These are phyloP conservation scores for Amphilophus citrinellus DNA, from an alignment of 2,113 vertebrate genomes.

Conservation along the genomic window DNA sequence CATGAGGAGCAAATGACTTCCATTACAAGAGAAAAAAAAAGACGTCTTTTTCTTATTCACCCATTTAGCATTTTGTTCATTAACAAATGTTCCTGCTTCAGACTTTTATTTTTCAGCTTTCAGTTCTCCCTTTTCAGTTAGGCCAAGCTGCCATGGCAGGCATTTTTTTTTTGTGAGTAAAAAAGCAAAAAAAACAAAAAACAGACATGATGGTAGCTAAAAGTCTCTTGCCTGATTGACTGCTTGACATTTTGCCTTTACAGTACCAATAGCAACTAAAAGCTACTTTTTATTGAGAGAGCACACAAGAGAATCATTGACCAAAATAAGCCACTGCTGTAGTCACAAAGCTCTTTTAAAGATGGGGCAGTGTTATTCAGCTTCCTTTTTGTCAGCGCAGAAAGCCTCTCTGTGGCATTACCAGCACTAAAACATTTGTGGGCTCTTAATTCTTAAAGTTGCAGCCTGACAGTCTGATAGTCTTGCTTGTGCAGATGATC, in stretches of 20 bases:
- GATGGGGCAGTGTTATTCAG: slow-evolving; percentile 15
- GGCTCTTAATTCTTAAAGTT: slow-evolving; percentile 41
- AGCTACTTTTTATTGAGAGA: slow-evolving; percentile 44
- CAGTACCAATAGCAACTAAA: slow-evolving; percentile 71
- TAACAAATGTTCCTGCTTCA: slow-evolving; percentile 33
- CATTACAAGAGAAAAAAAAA: slow-evolving; percentile 60
- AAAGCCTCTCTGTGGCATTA: slow-evolving; percentile 39
- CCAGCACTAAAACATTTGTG: slow-evolving; percentile 44
- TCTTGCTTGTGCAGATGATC: slow-evolving; percentile 38
- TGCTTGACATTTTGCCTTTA: slow-evolving; percentile 67
- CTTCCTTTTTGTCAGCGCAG: slow-evolving; percentile 46
- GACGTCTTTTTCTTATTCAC: slow-evolving; percentile 42
- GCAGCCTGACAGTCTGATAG: slow-evolving; percentile 51
- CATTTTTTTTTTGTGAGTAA: slow-evolving; percentile 24
- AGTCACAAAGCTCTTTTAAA: slow-evolving; percentile 39
- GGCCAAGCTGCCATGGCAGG: slow-evolving; percentile 53
- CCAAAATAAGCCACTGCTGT: slow-evolving; percentile 4
- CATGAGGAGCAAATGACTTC: slow-evolving; percentile 64
- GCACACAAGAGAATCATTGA: slow-evolving; percentile 10
- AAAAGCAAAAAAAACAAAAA: slow-evolving; percentile 24
- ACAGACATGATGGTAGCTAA: slow-evolving; percentile 46
- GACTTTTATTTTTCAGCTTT: slow-evolving; percentile 46
- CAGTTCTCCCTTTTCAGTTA: slow-evolving; percentile 52
- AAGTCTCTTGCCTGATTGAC: slow-evolving; percentile 63
- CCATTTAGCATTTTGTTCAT: slow-evolving; percentile 61